Evolutionary conservation across 2,797 vertebrate genomes (phyloP).

Genomic region (Pipistrellus nathusii): DNA sequence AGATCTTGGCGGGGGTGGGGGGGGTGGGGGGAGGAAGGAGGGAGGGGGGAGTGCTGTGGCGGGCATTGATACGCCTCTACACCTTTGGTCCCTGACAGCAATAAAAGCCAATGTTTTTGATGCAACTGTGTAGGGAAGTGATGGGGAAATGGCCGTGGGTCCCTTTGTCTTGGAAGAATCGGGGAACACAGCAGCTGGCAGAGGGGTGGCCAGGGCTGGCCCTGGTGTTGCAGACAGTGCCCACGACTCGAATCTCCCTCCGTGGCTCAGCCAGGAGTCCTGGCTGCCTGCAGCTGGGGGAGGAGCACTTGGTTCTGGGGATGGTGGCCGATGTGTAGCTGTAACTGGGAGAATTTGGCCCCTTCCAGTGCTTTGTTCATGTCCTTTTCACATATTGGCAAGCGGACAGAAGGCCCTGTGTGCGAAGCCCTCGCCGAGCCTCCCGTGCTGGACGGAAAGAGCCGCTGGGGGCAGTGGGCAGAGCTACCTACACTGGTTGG

Average conservation of each 20-base stretch:
- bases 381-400: neutral
- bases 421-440: fast-evolving
- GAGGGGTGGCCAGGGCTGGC: no score
- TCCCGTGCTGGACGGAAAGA: fast-evolving
- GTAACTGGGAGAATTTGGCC: neutral
- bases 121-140: neutral
- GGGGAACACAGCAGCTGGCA: fast-evolving
- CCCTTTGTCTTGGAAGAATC: neutral
- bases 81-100: fast-evolving
- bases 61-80: no score
- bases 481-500: fast-evolving
- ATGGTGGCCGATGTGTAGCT: fast-evolving
- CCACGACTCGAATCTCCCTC: fast-evolving
- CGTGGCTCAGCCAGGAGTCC: fast-evolving
- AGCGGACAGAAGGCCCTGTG: fast-evolving
- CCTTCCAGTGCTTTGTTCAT: fast-evolving
- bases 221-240: fast-evolving
- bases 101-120: fast-evolving
- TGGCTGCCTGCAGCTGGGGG: neutral
- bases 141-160: fast-evolving
- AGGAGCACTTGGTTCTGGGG: neutral
- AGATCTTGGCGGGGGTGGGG: neutral
- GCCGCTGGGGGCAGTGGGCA: fast-evolving
- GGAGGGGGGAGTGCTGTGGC: fast-evolving
- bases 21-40: no score